Base-by-base conservation (phyloP, 2,797 vertebrate species). In the Emys orbicularis region DNA sequence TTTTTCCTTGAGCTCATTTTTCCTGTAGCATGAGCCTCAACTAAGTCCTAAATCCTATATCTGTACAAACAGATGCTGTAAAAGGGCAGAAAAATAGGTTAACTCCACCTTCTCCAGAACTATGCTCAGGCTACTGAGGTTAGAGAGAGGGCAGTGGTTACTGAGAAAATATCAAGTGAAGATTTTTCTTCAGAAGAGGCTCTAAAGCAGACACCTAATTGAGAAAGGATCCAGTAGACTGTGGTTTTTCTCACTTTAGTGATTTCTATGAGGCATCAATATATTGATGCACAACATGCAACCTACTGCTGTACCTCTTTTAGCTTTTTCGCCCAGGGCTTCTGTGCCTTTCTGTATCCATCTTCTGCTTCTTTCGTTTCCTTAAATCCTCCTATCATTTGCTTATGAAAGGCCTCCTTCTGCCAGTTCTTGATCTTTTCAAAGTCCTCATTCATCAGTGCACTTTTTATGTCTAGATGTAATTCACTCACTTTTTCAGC, bases 381-480 rank as follows among this genome's bases (percentile, higher is more conserved):
- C 97, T 99, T 99, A 97, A 99, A 99, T 97, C 99, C 99, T 1
- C 99, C 99, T 61, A 99, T 99, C 99, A 99, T 99, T 98, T 99
- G 99, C 93, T 99, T 99, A 98, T 99, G 99, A 97, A 99, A 99
- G 89, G 99, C 98, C 72, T 99, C 99, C 95, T 99, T 99, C 98
- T 99, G 99, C 99, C 99, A 99, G 98, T 99, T 99, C 98, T 99
- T 99, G 97, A 99, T 98, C 98, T 99, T 99, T 98, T 99, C 99
- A 21, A 99, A 99, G 98, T 99, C 99, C 91, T 99, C 99, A 19
- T 98, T 99, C 99, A 99, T 99, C 97, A 99, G 97, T 0, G 98
- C 97, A 31, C 98, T 92, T 97, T 99, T 99, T 97, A 99, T 99
- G 93, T 99, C 99, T 97, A 99, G 98, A 97, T 99, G 99, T 84